A percentile compares a stretch with the other conserved stretches of the same genome.
Evolutionary conservation across 2,888 invertebrate species (phyloP).

Genomic region (Agriopis aurantiaria): DNA sequence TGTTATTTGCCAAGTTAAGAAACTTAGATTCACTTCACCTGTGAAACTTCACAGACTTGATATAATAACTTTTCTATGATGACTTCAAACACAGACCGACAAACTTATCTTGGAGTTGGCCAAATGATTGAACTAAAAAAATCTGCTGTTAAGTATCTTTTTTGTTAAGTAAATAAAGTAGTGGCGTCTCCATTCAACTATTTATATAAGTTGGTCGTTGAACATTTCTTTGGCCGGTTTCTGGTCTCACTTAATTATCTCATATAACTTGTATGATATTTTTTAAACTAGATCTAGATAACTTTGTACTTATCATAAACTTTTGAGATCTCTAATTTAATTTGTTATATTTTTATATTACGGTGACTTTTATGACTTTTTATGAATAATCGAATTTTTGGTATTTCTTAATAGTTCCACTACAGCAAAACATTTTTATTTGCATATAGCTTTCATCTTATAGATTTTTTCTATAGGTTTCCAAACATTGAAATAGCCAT

Average conservation of each 20-base stretch:
- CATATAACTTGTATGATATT: conserved; percentile 27
- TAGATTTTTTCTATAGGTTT: too few relatives aligned
- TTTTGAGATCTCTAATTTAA: conserved; percentile 1
- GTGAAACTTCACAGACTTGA: conserved; percentile 45
- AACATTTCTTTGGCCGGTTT: conserved; percentile 13
- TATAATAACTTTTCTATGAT: conserved; percentile 35
- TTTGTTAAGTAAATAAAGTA: background rate
- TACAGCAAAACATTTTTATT: too few relatives aligned
- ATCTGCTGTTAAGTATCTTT: background rate
- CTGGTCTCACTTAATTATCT: conserved; percentile 19
- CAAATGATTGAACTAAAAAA: background rate
- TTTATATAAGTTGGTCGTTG: background rate
- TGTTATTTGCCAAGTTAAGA: conserved; percentile 40
- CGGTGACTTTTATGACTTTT: background rate
- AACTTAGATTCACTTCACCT: conserved; percentile 46
- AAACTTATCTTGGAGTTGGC: background rate
- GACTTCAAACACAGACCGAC: conserved; percentile 18
- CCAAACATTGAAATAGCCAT: too few relatives aligned
- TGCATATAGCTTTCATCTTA: too few relatives aligned
- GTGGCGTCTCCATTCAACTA: background rate
- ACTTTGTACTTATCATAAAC: background rate
- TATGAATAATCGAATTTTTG: background rate
- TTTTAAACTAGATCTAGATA: conserved; percentile 9
- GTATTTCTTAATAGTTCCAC: too few relatives aligned
- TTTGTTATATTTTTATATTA: background rate